Evolutionary conservation across 2,888 invertebrate genomes (phyloP), one percentile per base, ranked within the genome.

Genomic region (Hofmannophila pseudospretella): DNA sequence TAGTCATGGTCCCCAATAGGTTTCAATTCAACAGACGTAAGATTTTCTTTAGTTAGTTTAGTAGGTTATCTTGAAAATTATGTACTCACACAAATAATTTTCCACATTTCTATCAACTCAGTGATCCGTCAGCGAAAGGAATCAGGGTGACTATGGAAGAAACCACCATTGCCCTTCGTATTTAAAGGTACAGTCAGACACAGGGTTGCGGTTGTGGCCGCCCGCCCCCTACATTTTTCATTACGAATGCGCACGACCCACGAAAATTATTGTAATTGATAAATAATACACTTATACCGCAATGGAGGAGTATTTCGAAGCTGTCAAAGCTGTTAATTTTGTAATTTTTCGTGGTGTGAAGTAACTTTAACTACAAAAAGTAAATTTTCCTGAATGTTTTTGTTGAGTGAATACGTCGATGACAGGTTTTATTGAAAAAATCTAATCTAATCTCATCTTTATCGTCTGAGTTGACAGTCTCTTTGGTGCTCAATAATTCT

Each of bases 181-280:
- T 82, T 68, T 81, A 82, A 75, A 69, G 49, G 52, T 37, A 36
- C 41, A n/a, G 32, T 32, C 25, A 25, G 45, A 45, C 47, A 41
- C 50, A 51, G 61, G 58, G 57, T 52, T 76, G 77, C 69, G 74
- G 73, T 72, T 68, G 54, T 37, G 54, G 52, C 45, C 43, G 35
- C 54, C 69, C 64, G 66, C 70, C 58, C 54, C 46, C 46, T 45
- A 44, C 52, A 59, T 68, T 74, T 71, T 74, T 75, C 77, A 76
- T 80, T 78, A 76, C 44, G 47, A 57, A 49, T 43, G 49, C 40
- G 65, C 80, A 81, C 81, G 80, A 80, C 55, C 56, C 52, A 54
- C 58, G 50, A 69, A 63, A 68, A 70, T 81, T 25, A 70, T 81
- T 25, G 29, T 34, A 34, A 41, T 34, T 42, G 30, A n/a, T n/a